Evolutionary conservation across 2,113 vertebrate genomes (phyloP).

Genomic region (Sander lucioperca): DNA sequence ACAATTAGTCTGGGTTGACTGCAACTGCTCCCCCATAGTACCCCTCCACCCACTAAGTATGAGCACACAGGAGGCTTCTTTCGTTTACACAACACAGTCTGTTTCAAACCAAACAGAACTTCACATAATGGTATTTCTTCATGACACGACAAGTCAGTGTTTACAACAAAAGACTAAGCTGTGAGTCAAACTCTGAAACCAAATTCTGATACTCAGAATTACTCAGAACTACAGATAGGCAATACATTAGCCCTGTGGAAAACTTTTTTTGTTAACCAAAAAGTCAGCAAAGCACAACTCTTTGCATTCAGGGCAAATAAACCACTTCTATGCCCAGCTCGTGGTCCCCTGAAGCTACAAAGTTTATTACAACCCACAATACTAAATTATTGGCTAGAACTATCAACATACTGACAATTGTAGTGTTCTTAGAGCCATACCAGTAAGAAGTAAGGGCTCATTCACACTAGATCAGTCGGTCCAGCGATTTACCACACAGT

Average conservation of each 20-base stretch:
- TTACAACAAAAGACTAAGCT: background rate
- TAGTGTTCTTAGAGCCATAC: too few relatives aligned
- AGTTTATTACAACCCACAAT: too few relatives aligned
- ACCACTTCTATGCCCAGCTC: background rate
- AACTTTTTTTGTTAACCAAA: slow-evolving; percentile 6
- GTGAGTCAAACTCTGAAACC: slow-evolving; percentile 16
- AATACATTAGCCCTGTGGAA: background rate
- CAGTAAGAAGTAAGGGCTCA: too few relatives aligned
- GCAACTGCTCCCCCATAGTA: background rate
- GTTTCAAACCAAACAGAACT: slow-evolving; percentile 19
- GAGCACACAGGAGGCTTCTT: slow-evolving; percentile 38
- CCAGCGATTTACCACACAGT: too few relatives aligned
- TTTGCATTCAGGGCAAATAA: background rate
- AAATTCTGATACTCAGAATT: background rate
- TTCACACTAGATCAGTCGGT: too few relatives aligned
- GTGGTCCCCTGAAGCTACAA: too few relatives aligned
- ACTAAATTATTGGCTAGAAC: too few relatives aligned
- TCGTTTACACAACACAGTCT: slow-evolving; percentile 42
- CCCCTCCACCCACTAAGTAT: slow-evolving; percentile 7
- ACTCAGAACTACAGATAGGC: background rate
- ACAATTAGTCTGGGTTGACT: slow-evolving; percentile 60
- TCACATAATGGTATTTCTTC: background rate
- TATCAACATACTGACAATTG: too few relatives aligned
- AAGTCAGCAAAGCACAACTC: background rate
- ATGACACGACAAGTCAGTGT: slow-evolving; percentile 28